Percentiles rank a stretch among this genome's conserved stretches.
phyloP scores from a whole-genome alignment of 2,113 vertebrate species.

The Microtus pennsylvanicus region DNA sequence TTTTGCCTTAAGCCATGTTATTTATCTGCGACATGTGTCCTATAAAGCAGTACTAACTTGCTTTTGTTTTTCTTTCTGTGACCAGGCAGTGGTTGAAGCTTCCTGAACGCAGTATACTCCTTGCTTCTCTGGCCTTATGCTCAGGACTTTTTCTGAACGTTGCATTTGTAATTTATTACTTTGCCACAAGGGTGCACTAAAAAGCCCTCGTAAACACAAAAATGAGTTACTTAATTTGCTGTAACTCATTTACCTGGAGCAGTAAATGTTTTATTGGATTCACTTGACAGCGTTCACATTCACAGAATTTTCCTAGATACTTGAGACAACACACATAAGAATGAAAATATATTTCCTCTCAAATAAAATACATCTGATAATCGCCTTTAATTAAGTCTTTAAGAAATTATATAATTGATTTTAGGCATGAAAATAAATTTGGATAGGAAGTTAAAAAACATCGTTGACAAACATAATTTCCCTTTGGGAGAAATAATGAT shows the following conservation, averaged over 20 bases:
- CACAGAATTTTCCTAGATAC: slow-evolving; percentile 49
- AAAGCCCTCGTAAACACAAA: slow-evolving; percentile 54
- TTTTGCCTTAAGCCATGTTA: not conserved
- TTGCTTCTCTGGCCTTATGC: not conserved
- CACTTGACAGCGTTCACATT: not conserved
- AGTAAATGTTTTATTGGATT: slow-evolving; percentile 50
- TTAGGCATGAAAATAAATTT: slow-evolving; percentile 82
- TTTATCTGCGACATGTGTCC: not conserved
- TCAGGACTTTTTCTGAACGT: not conserved
- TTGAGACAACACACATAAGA: slow-evolving; percentile 25
- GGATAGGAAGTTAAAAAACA: slow-evolving; percentile 15
- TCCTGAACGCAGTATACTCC: not conserved
- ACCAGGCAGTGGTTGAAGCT: not conserved
- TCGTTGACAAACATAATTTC: slow-evolving; percentile 74
- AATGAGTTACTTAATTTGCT: slow-evolving; percentile 77
- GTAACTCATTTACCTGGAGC: slow-evolving; percentile 58
- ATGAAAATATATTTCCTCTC: slow-evolving; percentile 62
- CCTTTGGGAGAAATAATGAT: slow-evolving; percentile 79
- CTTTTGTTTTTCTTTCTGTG: not conserved
- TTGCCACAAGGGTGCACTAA: slow-evolving; percentile 73
- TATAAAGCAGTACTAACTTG: not conserved
- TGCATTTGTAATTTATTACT: slow-evolving; percentile 74
- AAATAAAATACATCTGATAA: slow-evolving; percentile 55
- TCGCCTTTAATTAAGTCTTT: slow-evolving; percentile 76
- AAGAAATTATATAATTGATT: slow-evolving; percentile 77